These are phyloP conservation scores for Oxyteleia sp. DNA, from an alignment of 2,888 invertebrate species.

Conservation along the genomic window DNA sequence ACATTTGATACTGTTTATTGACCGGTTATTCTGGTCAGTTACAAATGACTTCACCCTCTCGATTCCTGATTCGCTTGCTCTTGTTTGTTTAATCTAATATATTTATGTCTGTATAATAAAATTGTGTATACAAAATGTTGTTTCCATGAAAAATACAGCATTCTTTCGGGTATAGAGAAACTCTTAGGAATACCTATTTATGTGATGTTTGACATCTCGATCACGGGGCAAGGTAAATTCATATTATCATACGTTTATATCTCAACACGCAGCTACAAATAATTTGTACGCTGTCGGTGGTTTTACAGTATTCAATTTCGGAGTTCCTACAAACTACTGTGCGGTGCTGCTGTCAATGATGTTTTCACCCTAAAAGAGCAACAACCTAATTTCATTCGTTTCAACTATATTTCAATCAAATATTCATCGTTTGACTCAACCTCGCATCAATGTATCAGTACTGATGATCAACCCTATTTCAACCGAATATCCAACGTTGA, in stretches of 20 bases:
- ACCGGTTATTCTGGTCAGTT: constrained; percentile 20
- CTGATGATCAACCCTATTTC: too few relatives aligned
- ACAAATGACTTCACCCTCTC: neutral
- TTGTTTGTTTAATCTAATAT: constrained; percentile 5
- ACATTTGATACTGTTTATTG: constrained; percentile 30
- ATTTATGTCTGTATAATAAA: constrained; percentile 48
- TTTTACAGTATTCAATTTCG: neutral
- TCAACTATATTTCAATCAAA: too few relatives aligned
- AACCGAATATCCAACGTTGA: neutral
- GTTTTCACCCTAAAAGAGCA: too few relatives aligned
- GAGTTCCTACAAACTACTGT: constrained; percentile 26
- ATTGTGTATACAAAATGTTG: constrained; percentile 51
- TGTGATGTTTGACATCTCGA: constrained; percentile 50
- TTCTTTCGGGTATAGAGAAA: constrained; percentile 36
- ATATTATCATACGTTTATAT: neutral
- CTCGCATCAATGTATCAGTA: too few relatives aligned
- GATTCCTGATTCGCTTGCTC: neutral
- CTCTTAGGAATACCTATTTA: constrained; percentile 42
- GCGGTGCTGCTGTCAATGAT: constrained; percentile 7
- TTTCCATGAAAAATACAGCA: constrained; percentile 62
- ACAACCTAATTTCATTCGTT: too few relatives aligned
- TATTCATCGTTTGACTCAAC: too few relatives aligned
- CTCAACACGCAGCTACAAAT: constrained; percentile 27
- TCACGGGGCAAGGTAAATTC: constrained; percentile 21
- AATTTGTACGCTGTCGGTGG: constrained; percentile 2